phyloP scores from a whole-genome alignment of 2,888 invertebrate genomes.

The Tanaodytes sp. region DNA sequence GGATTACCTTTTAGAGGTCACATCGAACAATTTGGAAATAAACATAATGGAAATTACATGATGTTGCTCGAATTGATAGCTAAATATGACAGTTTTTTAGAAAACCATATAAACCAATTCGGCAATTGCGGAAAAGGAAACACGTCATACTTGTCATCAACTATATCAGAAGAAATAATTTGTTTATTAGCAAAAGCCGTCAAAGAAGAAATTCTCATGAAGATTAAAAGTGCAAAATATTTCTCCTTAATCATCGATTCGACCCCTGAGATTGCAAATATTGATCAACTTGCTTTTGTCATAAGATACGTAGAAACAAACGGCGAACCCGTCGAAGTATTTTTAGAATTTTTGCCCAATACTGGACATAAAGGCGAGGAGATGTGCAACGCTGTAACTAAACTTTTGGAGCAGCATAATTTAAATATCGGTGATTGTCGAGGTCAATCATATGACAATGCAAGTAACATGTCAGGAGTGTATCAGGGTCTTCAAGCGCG shows the following conservation, averaged over 20 bases:
- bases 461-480: conserved; percentile 12
- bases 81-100: conserved; percentile 48
- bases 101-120: conserved; percentile 20
- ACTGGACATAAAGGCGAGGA: conserved; percentile 46
- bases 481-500: conserved; percentile 51
- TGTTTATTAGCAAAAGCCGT: conserved; percentile 19
- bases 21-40: conserved; percentile 54
- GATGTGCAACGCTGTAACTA: conserved; percentile 35
- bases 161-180: conserved; percentile 23
- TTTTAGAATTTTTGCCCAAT: conserved; percentile 19
- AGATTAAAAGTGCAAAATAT: conserved; percentile 16
- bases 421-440: conserved; percentile 2
- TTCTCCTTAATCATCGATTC: conserved; percentile 14
- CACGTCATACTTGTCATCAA: conserved; percentile 28
- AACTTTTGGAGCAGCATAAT: background rate
- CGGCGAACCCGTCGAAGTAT: background rate
- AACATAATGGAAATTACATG: conserved; percentile 60
- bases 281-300: conserved; percentile 15
- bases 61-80: conserved; percentile 61
- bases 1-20: conserved; percentile 57
- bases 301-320: conserved; percentile 13
- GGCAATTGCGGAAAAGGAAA: conserved; percentile 31
- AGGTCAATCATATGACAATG: conserved; percentile 11
- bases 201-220: conserved; percentile 16
- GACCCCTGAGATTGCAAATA: conserved; percentile 12